These are phyloP conservation scores for Larimichthys polyactis DNA, from an alignment of 2,113 vertebrate genomes.

Conservation along the genomic window DNA sequence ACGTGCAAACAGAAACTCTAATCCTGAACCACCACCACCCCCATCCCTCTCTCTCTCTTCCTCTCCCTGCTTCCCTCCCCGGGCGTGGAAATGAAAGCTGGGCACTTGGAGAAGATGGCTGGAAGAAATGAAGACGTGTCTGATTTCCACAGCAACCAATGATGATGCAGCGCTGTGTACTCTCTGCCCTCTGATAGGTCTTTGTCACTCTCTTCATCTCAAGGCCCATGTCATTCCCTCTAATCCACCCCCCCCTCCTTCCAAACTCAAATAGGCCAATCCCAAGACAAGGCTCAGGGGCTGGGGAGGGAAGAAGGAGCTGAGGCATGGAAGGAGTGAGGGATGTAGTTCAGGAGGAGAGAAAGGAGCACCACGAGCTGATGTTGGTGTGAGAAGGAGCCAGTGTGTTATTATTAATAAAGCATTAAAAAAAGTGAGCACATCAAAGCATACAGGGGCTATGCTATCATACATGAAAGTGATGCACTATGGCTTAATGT, in stretches of 20 bases:
- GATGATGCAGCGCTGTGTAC: conserved; percentile 35
- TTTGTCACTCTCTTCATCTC: conserved; percentile 72
- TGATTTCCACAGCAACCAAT: conserved; percentile 79
- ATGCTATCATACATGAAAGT: conserved; percentile 87
- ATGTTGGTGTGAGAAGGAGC: conserved; percentile 75
- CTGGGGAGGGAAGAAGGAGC: conserved; percentile 70
- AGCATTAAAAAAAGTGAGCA: conserved; percentile 83
- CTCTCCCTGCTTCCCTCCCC: conserved; percentile 38
- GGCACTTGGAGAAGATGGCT: conserved; percentile 63
- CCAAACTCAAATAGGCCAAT: conserved; percentile 76
- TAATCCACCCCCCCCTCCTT: conserved; percentile 71
- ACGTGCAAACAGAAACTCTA: conserved; percentile 70
- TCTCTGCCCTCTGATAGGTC: conserved; percentile 78
- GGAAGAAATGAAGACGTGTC: conserved; percentile 80
- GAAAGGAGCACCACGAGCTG: conserved; percentile 67
- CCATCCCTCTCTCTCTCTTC: not conserved
- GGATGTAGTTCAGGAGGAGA: conserved; percentile 65
- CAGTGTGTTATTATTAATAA: conserved; percentile 86
- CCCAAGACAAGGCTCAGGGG: conserved; percentile 67
- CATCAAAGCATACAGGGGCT: conserved; percentile 85
- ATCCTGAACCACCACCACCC: conserved; percentile 52
- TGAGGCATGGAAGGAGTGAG: conserved; percentile 56
- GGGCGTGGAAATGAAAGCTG: conserved; percentile 71
- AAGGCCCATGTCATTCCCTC: conserved; percentile 66
- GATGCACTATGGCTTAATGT: conserved; percentile 86